These are phyloP conservation scores for Bufo bufo DNA, from an alignment of 2,113 vertebrate genomes.

Conservation along the genomic window DNA sequence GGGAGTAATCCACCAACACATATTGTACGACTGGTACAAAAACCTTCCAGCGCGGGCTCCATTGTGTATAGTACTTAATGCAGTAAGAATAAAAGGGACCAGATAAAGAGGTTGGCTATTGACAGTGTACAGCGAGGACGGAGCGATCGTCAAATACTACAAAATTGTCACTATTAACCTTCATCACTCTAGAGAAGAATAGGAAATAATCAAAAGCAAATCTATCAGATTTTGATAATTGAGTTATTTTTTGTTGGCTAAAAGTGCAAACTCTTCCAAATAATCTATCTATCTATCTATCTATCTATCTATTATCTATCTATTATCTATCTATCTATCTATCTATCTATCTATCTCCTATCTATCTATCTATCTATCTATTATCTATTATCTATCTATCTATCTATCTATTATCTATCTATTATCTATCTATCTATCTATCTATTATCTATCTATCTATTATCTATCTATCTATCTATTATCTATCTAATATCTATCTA, in stretches of 20 bases:
- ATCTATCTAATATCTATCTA: neutral
- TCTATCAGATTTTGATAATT: neutral
- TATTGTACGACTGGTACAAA: neutral
- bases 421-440: neutral
- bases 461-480: no score
- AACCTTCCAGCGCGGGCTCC: neutral
- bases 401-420: no score
- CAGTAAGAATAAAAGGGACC: neutral
- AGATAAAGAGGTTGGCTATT: neutral
- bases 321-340: no score
- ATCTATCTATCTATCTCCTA: neutral
- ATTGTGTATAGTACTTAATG: conserved; percentile 5
- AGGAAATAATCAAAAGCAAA: neutral
- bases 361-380: neutral
- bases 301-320: no score
- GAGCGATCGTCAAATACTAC: neutral
- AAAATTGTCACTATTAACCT: neutral
- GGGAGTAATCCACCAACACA: neutral
- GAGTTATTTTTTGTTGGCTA: neutral
- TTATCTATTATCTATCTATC: neutral
- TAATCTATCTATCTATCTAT: neutral
- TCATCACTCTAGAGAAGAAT: neutral
- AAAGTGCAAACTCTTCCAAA: neutral
- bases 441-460: no score
- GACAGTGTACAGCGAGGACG: neutral